Evolutionary conservation across 2,888 invertebrate genomes (phyloP).

Genomic region (Caenorhabditis plicata): DNA sequence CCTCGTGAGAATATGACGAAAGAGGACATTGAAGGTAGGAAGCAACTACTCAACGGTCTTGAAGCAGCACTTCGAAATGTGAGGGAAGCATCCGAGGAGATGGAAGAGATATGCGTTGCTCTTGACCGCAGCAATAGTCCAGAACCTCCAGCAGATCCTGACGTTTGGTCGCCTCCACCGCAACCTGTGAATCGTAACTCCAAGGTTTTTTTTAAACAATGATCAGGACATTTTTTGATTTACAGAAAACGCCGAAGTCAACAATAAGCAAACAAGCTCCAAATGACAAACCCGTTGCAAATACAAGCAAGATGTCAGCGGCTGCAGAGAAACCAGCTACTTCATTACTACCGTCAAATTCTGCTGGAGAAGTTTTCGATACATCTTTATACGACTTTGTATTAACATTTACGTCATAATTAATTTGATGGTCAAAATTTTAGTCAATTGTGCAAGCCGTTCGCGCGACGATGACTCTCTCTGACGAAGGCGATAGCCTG

Average conservation of each 20-base stretch:
- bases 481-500: constrained; percentile 8
- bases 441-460: constrained; percentile 25
- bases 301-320: too few species aligned
- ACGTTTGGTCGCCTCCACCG: constrained; percentile 29
- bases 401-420: too few species aligned
- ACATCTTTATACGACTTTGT: constrained; percentile 15
- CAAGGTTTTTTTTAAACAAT: background rate
- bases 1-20: too few species aligned
- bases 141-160: constrained; percentile 33
- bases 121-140: constrained; percentile 16
- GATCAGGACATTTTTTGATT: background rate
- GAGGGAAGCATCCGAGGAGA: too few species aligned
- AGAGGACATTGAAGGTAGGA: too few species aligned
- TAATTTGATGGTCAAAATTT: constrained; percentile 1
- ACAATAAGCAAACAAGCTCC: background rate
- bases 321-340: constrained; percentile 14
- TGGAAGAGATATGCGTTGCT: too few species aligned
- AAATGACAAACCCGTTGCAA: background rate
- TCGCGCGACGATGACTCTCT: constrained; percentile 36
- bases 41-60: too few species aligned
- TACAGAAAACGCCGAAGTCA: background rate
- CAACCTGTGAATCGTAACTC: background rate
- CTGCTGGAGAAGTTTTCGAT: constrained; percentile 20
- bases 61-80: too few species aligned
- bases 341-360: constrained; percentile 19